A percentile compares a stretch with the other conserved stretches of the same genome.
Conservation (phyloP, 2,113 vertebrate species). For the Seriola aureovittata region DNA sequence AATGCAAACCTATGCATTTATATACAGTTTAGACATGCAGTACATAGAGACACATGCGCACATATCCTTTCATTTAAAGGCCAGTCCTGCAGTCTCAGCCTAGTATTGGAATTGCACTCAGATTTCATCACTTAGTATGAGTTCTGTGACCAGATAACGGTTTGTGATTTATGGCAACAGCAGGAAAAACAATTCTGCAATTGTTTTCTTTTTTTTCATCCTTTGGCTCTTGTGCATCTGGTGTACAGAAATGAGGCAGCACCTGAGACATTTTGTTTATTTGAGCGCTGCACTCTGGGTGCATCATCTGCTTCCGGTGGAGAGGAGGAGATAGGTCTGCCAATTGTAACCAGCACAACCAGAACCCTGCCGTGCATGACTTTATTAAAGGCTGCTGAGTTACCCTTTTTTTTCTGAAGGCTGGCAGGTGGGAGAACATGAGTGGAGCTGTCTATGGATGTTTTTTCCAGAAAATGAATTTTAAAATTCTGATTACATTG, state of each 20-base stretch:
- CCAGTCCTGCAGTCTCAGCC: background rate
- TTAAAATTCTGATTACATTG: conserved; percentile 8
- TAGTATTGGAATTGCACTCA: background rate
- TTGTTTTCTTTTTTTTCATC: conserved; percentile 4
- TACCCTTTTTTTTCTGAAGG: conserved; percentile 8
- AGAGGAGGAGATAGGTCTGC: conserved; percentile 22
- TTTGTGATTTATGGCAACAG: conserved; percentile 38
- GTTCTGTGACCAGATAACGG: conserved; percentile 33
- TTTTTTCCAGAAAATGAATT: conserved; percentile 29
- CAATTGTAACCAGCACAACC: conserved; percentile 31
- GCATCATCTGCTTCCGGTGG: conserved; percentile 35
- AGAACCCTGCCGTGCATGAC: conserved; percentile 1
- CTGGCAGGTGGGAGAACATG: conserved; percentile 26
- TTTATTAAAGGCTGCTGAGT: conserved; percentile 22
- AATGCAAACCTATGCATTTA: background rate
- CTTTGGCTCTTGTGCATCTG: conserved; percentile 47
- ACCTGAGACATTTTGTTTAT: conserved; percentile 46
- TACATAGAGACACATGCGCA: background rate
- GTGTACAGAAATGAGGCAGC: conserved; percentile 40
- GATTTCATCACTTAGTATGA: background rate
- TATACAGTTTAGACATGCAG: background rate
- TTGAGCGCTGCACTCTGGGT: background rate
- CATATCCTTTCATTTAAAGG: too few relatives aligned
- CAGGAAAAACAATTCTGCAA: conserved; percentile 35
- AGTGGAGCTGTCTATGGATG: conserved; percentile 20